Percentiles rank a stretch among this genome's conserved stretches.
Conservation (phyloP, 2,888 invertebrate species). For the Pantelozetes paolii region DNA sequence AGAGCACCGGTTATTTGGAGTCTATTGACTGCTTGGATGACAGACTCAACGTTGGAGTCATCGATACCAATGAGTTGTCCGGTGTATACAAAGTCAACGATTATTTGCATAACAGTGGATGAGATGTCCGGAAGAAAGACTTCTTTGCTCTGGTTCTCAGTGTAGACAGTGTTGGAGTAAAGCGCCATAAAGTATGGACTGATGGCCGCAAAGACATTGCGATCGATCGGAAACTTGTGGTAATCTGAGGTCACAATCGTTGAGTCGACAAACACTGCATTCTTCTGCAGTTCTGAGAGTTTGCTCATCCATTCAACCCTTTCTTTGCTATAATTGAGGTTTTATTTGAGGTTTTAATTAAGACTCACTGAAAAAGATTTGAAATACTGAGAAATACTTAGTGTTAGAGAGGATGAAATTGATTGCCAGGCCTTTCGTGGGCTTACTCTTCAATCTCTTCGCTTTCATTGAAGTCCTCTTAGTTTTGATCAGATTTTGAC, state of each 20-base stretch:
- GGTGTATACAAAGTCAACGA: constrained; percentile 72
- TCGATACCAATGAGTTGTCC: constrained; percentile 63
- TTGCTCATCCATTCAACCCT: constrained; percentile 18
- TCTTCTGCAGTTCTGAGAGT: background rate
- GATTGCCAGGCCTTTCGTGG: background rate
- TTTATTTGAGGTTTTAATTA: no score
- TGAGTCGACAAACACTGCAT: constrained; percentile 13
- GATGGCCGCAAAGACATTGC: constrained; percentile 66
- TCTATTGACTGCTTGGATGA: constrained; percentile 67
- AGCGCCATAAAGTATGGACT: constrained; percentile 70
- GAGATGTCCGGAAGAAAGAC: constrained; percentile 58
- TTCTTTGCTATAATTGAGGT: constrained; percentile 1
- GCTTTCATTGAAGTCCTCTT: constrained; percentile 3
- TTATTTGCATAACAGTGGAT: constrained; percentile 59
- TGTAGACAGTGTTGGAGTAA: constrained; percentile 65
- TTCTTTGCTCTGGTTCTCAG: constrained; percentile 61
- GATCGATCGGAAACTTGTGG: constrained; percentile 63
- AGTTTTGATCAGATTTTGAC: background rate
- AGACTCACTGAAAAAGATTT: background rate
- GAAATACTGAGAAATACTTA: background rate
- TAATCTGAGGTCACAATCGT: constrained; percentile 59
- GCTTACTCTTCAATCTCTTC: background rate
- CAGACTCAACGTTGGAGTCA: constrained; percentile 63
- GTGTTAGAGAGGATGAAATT: background rate
- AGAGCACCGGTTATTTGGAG: constrained; percentile 68